Percentiles rank a stretch among this genome's conserved stretches.
These are phyloP conservation scores for Chiridota heheva DNA, from an alignment of 35 echinoderm and acorn worm genomes.

Conservation along the genomic window DNA sequence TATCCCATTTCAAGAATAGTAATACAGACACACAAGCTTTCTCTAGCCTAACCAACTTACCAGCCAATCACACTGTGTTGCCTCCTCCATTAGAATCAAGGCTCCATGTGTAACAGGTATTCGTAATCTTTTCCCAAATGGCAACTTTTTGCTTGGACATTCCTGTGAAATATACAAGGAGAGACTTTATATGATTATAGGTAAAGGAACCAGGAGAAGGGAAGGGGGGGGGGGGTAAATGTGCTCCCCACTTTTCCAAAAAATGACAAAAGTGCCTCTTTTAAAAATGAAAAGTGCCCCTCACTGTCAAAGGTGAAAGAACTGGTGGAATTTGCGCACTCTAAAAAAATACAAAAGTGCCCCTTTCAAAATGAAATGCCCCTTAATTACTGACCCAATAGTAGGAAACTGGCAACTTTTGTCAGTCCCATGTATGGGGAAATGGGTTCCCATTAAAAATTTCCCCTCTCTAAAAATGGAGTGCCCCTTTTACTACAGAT, in stretches of 20 bases:
- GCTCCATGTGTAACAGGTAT: constrained; percentile 74
- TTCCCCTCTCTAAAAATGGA: no score
- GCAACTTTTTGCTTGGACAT: not conserved
- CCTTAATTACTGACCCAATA: no score
- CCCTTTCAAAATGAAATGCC: no score
- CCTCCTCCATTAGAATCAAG: constrained; percentile 74
- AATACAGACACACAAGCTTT: no score
- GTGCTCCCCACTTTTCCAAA: not conserved
- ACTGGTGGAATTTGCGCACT: no score
- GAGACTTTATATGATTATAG: not conserved
- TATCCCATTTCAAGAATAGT: no score
- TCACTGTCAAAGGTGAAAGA: no score
- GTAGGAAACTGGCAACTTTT: no score
- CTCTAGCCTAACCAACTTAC: constrained; percentile 16
- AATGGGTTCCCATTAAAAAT: no score
- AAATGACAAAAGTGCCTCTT: not conserved
- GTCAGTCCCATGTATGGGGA: no score
- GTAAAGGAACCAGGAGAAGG: not conserved
- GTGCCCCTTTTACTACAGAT: no score
- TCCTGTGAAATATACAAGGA: not conserved
- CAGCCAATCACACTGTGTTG: constrained; percentile 88
- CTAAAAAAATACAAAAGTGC: no score
- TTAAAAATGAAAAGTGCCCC: not conserved
- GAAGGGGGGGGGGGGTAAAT: not conserved
- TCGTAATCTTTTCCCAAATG: constrained; percentile 50